A percentile compares a stretch with the other conserved stretches of the same genome.
phyloP scores from a whole-genome alignment of 2,888 invertebrate species.

The Cyaniris semiargus region DNA sequence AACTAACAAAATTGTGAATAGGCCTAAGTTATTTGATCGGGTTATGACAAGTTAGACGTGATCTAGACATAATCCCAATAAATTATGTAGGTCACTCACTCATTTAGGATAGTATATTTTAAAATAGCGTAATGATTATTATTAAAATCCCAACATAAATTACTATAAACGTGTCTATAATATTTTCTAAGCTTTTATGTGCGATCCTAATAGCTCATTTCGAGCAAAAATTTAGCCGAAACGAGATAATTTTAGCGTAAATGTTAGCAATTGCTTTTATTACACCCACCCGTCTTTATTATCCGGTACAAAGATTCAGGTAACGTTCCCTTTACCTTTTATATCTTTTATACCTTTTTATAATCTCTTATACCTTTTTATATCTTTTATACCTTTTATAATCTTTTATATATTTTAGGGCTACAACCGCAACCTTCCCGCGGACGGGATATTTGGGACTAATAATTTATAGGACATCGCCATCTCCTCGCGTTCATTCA shows the following conservation, averaged over 20 bases:
- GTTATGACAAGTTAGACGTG: too few species aligned
- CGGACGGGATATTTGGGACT: constrained; percentile 42
- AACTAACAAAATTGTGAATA: too few species aligned
- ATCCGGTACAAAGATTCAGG: constrained; percentile 42
- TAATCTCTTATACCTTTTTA: too few species aligned
- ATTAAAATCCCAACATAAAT: background rate
- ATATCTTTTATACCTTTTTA: constrained; percentile 5
- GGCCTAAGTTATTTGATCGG: too few species aligned
- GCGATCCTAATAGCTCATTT: background rate
- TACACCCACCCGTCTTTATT: constrained; percentile 20
- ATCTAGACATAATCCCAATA: too few species aligned
- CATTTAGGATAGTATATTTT: too few species aligned
- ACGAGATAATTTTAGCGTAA: background rate
- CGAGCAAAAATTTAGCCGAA: background rate
- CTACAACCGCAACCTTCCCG: constrained; percentile 47
- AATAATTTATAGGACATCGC: constrained; percentile 54
- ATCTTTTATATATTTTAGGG: background rate
- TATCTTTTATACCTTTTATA: too few species aligned
- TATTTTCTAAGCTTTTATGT: background rate
- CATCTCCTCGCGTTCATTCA: constrained; percentile 51
- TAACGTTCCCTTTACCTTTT: constrained; percentile 37
- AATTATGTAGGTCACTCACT: too few species aligned
- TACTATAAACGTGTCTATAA: background rate
- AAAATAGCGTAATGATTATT: background rate
- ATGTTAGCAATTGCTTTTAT: constrained; percentile 23